Base-by-base conservation (phyloP, 2,797 vertebrate genomes). In the Jordanella pulchra region DNA sequence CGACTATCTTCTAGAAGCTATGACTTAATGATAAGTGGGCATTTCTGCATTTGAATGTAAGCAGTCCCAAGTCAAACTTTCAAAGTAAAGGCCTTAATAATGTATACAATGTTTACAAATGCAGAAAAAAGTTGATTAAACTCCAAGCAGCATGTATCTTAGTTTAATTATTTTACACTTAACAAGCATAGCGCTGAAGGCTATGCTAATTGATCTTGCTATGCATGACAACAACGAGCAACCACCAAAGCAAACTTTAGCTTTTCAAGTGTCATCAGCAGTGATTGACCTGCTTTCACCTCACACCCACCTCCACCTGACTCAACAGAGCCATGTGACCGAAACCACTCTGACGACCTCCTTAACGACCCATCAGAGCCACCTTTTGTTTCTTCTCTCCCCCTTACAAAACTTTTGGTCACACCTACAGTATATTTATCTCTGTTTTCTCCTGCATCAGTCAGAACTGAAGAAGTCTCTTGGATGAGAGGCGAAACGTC, bases 1-100 rank as follows among this genome's bases (percentile, higher is more conserved):
- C 76, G 80, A 63, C 79, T 74, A 44, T 69, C 58, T 67, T 71
- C 73, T 28, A 39, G 64, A 47, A 74, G 71, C 75, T 77, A 69
- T 55, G 75, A 48, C 73, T 32, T 48, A 23, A 51, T 44, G 13
- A 7, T 53, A 67, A 67, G 66, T 30, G 70, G 51, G 69, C 56
- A 30, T 68, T 56, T 78, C 69, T 77, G 67, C 70, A 32, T 47
- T 55, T 58, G 67, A n/a, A 73, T 78, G 77, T 44, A 54, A 48
- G 69, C 63, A 30, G 25, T 51, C 17, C 32, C 66, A 3, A 30
- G 56, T 7, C 17, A 65, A 65, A 55, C 32, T 45, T 0, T 17
- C 11, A 32, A n/a, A 73, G 15, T 61, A 53, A n/a, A 23, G 51
- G 3, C 51, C 23, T 51, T 10, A 27, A 7, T 21, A 6, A 17